Percentiles rank a stretch among this genome's conserved stretches.
phyloP scores from a whole-genome alignment of 1,140 invertebrate genomes.

The Drosophila saltans region DNA sequence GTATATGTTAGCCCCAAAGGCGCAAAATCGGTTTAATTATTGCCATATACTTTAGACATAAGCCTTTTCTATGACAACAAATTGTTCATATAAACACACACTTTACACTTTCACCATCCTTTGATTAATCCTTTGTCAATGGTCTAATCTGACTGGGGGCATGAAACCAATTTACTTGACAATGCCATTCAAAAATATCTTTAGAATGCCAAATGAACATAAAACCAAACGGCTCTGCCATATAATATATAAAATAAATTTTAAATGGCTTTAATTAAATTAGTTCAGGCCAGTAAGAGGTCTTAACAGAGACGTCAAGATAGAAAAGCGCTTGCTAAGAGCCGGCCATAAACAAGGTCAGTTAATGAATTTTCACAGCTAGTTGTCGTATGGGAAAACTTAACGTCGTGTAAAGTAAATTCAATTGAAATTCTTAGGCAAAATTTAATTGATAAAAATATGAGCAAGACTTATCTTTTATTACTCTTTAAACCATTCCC shows the following conservation, averaged over 20 bases:
- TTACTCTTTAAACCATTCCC: no score
- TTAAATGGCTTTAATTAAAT: constrained; percentile 52
- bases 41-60: constrained; percentile 53
- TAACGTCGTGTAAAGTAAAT: neutral
- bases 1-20: constrained; percentile 40
- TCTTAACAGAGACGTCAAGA: neutral
- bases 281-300: constrained; percentile 23
- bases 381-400: neutral
- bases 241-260: constrained; percentile 42
- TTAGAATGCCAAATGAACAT: constrained; percentile 30
- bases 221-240: constrained; percentile 46
- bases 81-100: constrained; percentile 38
- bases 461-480: no score
- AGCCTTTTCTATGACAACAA: constrained; percentile 46
- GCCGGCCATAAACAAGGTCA: neutral
- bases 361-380: neutral
- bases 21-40: constrained; percentile 73
- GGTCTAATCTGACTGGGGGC: constrained; percentile 45
- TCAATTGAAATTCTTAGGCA: neutral
- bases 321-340: neutral
- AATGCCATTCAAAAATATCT: constrained; percentile 37
- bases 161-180: constrained; percentile 58
- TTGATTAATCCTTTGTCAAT: constrained; percentile 69
- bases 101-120: constrained; percentile 31
- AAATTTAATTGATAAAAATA: no score